These are phyloP conservation scores for Sanderia malayensis DNA, from an alignment of 30 jellyfish, hydroid and myxozoan genomes.

Conservation along the genomic window DNA sequence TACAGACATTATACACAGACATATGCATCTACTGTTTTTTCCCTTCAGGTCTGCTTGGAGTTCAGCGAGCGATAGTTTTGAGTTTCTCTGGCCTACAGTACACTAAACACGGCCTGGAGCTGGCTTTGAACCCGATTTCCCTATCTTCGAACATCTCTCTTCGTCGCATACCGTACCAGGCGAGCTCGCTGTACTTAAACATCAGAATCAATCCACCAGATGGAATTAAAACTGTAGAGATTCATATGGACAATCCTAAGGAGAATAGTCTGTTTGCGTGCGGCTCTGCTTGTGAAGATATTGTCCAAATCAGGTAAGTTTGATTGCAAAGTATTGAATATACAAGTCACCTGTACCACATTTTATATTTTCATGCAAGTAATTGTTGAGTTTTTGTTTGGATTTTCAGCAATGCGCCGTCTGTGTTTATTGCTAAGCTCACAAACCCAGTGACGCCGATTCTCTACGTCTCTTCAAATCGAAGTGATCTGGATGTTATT, in stretches of 20 bases:
- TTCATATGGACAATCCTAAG: conserved; percentile 21
- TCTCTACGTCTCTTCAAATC: conserved; percentile 75
- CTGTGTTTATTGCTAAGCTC: conserved; percentile 62
- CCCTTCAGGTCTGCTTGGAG: conserved; percentile 48
- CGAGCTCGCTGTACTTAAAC: conserved; percentile 10
- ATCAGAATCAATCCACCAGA: conserved; percentile 58
- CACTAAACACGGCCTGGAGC: conserved; percentile 71
- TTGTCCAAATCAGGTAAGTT: conserved; percentile 66
- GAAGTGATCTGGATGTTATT: conserved; percentile 50
- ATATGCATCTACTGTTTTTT: too few relatives aligned
- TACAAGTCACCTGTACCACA: too few relatives aligned
- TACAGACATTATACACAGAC: too few relatives aligned
- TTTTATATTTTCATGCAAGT: not conserved
- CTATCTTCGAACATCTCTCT: conserved; percentile 83
- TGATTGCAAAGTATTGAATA: not conserved
- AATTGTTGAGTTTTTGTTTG: not conserved
- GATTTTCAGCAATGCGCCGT: conserved; percentile 51
- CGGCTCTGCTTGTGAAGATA: conserved; percentile 85
- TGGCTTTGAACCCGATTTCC: conserved; percentile 85
- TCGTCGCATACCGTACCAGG: conserved; percentile 56
- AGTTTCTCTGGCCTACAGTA: conserved; percentile 89
- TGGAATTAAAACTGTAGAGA: conserved; percentile 39
- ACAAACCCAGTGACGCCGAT: conserved; percentile 97
- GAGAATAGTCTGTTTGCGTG: conserved; percentile 77
- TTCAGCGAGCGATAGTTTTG: conserved; percentile 70